Conservation (phyloP, 1,140 invertebrate species). For the Drosophila aff. region DNA sequence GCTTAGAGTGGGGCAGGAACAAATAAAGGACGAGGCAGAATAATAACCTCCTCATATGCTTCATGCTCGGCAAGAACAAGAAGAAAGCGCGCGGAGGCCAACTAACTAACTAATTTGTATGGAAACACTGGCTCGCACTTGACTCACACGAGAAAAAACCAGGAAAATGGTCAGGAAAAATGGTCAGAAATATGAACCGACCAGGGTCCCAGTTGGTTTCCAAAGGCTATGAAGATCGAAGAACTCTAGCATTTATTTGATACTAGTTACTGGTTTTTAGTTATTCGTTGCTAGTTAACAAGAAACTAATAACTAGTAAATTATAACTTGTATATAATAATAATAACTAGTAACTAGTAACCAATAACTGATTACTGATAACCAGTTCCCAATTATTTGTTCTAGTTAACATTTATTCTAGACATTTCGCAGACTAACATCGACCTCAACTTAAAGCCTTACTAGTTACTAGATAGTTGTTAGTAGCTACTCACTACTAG, state of each 20-base stretch:
- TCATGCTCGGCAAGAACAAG: not conserved
- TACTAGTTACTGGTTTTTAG: not conserved
- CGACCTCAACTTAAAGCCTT: no score
- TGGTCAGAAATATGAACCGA: not conserved
- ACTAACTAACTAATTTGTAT: slow-evolving; percentile 1
- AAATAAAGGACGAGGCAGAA: slow-evolving; percentile 21
- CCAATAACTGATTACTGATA: no score
- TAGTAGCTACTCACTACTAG: no score
- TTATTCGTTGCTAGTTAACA: not conserved
- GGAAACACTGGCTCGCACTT: not conserved
- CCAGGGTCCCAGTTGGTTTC: not conserved
- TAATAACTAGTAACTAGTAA: no score
- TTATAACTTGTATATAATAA: no score
- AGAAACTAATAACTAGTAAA: no score
- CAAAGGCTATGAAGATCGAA: not conserved
- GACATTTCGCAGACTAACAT: no score
- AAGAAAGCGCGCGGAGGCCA: slow-evolving; percentile 11
- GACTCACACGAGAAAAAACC: not conserved
- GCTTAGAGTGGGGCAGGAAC: slow-evolving; percentile 8
- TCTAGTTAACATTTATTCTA: not conserved
- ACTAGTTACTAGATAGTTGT: not conserved
- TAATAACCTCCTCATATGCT: slow-evolving; percentile 24
- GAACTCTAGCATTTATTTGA: not conserved
- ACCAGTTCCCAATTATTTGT: no score
- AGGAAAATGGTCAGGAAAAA: not conserved